Evolutionary conservation across 64 coral and sea anemone genomes (phyloP).

Genomic region (Montipora cactus): DNA sequence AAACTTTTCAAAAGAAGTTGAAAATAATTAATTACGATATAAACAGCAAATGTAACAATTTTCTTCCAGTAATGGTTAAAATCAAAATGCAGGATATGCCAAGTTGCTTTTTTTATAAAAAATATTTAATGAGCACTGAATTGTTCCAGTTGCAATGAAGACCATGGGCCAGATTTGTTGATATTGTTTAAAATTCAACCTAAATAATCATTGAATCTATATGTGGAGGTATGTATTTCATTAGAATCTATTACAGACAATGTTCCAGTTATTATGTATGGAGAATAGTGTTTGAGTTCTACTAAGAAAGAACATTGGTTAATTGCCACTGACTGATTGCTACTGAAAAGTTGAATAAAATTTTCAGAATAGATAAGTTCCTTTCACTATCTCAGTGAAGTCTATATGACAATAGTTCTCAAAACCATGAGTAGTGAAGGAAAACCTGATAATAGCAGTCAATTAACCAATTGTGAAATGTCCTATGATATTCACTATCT

Average conservation of each 20-base stretch:
- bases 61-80: too few species aligned
- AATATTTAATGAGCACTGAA: background rate
- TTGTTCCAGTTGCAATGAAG: conserved; percentile 9
- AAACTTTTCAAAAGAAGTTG: conserved; percentile 2
- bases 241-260: conserved; percentile 22
- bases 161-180: conserved; percentile 7
- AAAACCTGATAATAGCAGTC: background rate
- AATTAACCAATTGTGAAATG: background rate
- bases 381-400: conserved; percentile 15
- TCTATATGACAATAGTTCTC: conserved; percentile 18
- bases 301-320: conserved; percentile 18
- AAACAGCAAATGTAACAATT: too few species aligned
- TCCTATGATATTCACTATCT: too few species aligned
- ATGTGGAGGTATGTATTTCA: conserved; percentile 10
- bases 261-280: conserved; percentile 26
- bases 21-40: background rate
- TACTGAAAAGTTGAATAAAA: conserved; percentile 19
- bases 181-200: conserved; percentile 4
- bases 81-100: too few species aligned
- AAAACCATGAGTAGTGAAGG: background rate
- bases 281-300: background rate
- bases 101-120: too few species aligned
- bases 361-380: background rate
- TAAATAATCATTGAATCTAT: background rate
- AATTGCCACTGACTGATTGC: background rate